Percentiles rank a stretch among this genome's conserved stretches.
Conservation (phyloP, 2,113 vertebrate species). For the Apodemus sylvaticus region DNA sequence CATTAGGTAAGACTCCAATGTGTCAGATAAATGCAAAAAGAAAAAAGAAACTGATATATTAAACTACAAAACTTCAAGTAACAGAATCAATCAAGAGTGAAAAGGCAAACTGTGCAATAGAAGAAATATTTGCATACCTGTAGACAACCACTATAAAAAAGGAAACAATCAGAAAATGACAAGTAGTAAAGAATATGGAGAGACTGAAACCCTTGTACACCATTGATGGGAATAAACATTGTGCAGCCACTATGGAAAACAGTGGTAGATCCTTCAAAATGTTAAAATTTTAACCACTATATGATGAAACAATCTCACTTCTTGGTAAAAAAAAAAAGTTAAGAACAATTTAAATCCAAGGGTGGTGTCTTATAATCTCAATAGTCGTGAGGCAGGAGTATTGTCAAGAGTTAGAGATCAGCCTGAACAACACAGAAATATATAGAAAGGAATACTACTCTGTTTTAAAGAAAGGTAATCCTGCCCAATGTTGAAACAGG, state of each 20-base stretch:
- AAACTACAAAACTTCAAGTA: background rate
- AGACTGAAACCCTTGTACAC: background rate
- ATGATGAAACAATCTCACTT: background rate
- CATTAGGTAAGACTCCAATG: constrained; percentile 12
- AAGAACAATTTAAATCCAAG: constrained; percentile 1
- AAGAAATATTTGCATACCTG: background rate
- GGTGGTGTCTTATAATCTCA: background rate
- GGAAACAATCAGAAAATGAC: background rate
- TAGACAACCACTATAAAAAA: background rate
- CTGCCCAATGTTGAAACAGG: background rate
- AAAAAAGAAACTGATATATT: background rate
- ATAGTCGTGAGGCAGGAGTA: background rate
- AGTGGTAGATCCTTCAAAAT: background rate
- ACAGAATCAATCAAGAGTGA: constrained; percentile 34
- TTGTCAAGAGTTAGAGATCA: background rate
- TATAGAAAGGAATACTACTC: background rate
- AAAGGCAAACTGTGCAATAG: constrained; percentile 29
- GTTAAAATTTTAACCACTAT: background rate
- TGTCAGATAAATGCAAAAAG: constrained; percentile 13
- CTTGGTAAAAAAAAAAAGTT: background rate
- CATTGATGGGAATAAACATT: background rate
- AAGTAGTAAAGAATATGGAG: background rate
- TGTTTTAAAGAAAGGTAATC: background rate
- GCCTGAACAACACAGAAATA: too few species aligned
- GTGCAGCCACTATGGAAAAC: background rate